Evolutionary conservation across 2,888 invertebrate genomes (phyloP), one percentile per base, ranked within the genome.

Genomic region (Polydesmus complanatus): DNA sequence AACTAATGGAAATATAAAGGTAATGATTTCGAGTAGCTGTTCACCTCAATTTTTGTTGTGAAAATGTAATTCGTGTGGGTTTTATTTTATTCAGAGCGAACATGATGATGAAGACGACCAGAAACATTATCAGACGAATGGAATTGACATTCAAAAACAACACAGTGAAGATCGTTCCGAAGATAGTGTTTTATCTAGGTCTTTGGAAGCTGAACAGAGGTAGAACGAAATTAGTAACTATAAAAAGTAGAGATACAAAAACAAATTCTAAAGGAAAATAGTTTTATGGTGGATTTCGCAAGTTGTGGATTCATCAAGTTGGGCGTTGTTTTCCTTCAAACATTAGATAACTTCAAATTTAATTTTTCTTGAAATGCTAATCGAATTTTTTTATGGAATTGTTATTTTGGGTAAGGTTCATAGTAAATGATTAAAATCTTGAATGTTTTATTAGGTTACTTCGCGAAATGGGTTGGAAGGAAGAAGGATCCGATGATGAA

Each of bases 381-480:
- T 2, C 19, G 21, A 18, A 52, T 58, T 25, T 54, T 53, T 52
- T 50, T 1, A 23, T 2, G 11, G 1, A 18, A 58, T 22, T 52
- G 2, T 18, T 8, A n/a, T n/a, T n/a, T n/a, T n/a, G n/a, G n/a
- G n/a, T n/a, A n/a, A n/a, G n/a, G n/a, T n/a, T n/a, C n/a, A n/a
- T n/a, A n/a, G n/a, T n/a, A n/a, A n/a, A n/a, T n/a, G n/a, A n/a
- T n/a, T n/a, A n/a, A n/a, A n/a, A n/a, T n/a, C n/a, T n/a, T n/a
- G n/a, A n/a, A n/a, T 52, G 14, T n/a, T 53, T 52, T 60, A 65
- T 55, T 61, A 73, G 74, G 62, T 67, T 74, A 56, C 65, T 74
- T 54, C 68, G 71, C 54, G 72, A 73, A 65, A 73, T 74, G 73
- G 74, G 74, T n/a, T 74, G 73, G 74, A 73, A 71, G 61, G 73